These are phyloP conservation scores for Macrotus californicus DNA, from an alignment of 2,113 vertebrate genomes.

Conservation along the genomic window DNA sequence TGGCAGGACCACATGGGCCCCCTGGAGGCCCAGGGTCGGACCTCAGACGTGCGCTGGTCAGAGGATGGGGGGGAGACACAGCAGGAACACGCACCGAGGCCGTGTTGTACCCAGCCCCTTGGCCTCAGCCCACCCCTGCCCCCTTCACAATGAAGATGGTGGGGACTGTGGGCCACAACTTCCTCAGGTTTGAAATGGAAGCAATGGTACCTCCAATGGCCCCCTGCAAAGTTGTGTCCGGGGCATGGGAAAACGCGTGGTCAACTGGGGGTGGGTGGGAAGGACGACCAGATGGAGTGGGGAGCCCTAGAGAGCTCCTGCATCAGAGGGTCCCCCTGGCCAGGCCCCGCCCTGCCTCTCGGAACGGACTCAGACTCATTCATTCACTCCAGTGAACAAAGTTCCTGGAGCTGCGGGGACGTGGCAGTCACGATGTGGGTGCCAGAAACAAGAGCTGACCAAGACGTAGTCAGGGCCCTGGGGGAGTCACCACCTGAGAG, in stretches of 20 bases:
- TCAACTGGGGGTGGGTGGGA: not conserved
- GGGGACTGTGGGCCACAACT: too few species aligned
- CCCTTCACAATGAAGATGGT: not conserved
- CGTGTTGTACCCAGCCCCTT: not conserved
- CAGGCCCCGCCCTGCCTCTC: not conserved
- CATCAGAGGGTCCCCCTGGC: not conserved
- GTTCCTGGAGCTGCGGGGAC: not conserved
- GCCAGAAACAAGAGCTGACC: not conserved
- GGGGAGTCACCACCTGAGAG: not conserved
- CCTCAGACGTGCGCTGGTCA: not conserved
- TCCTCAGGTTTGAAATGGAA: not conserved
- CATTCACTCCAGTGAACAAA: not conserved
- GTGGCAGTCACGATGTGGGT: too few species aligned
- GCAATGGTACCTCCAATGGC: fast-evolving
- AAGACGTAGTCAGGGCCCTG: not conserved
- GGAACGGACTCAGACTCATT: not conserved
- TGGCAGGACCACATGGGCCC: not conserved
- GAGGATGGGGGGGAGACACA: not conserved
- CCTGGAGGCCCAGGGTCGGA: not conserved
- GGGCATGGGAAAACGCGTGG: fast-evolving
- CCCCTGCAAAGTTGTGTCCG: not conserved
- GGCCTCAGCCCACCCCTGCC: not conserved
- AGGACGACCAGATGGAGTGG: not conserved
- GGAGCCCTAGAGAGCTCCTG: not conserved
- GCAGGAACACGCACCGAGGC: fast-evolving